These are phyloP conservation scores for Mythimna lalbum DNA, from an alignment of 2,888 invertebrate genomes.

Conservation along the genomic window DNA sequence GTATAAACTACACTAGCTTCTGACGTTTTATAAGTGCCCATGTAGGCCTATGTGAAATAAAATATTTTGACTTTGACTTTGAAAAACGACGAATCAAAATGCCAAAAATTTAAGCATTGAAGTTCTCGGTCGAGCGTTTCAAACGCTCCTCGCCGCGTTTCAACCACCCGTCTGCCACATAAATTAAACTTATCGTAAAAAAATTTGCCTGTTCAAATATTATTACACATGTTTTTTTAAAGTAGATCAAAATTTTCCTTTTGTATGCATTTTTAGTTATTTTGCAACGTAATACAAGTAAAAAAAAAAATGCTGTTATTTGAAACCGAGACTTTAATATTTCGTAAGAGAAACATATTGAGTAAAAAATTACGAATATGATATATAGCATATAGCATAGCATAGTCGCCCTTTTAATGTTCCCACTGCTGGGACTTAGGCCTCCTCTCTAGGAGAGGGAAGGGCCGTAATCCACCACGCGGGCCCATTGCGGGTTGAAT, in stretches of 20 bases:
- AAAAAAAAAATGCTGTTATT: not conserved
- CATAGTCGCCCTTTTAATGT: no score
- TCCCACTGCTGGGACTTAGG: no score
- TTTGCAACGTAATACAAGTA: no score
- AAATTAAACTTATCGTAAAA: not conserved
- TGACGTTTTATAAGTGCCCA: no score
- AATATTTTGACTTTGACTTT: no score
- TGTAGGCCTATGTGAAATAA: no score
- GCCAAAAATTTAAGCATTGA: not conserved
- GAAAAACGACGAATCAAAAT: no score
- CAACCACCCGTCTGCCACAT: constrained; percentile 12
- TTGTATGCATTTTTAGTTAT: constrained; percentile 16
- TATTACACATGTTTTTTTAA: constrained; percentile 1
- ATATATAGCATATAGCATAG: no score
- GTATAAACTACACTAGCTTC: no score
- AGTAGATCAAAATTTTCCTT: constrained; percentile 26
- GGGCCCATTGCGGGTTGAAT: no score
- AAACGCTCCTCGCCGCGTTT: constrained; percentile 23
- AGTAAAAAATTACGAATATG: not conserved
- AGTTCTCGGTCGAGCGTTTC: not conserved
- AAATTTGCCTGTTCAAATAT: not conserved
- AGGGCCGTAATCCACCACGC: no score
- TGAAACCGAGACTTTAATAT: not conserved
- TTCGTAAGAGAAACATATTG: not conserved
- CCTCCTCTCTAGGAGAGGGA: no score